Evolutionary conservation across 2,113 vertebrate species (phyloP).

Genomic region (Tinamus guttatus): DNA sequence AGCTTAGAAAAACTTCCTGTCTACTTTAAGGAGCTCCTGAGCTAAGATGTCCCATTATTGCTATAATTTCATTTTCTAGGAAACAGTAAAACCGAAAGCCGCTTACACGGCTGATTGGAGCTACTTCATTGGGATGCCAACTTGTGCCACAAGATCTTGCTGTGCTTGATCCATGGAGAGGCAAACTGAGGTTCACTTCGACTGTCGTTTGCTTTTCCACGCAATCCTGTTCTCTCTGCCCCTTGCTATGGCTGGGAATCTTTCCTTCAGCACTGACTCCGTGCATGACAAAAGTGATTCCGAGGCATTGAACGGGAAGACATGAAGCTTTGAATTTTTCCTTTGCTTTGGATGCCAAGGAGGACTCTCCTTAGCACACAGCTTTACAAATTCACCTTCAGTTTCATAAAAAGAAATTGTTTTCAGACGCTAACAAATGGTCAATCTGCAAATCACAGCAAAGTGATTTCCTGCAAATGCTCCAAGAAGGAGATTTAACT

Average conservation of each 20-base stretch:
- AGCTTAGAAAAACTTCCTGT: background rate
- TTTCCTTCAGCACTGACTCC: background rate
- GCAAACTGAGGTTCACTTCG: background rate
- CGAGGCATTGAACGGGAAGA: background rate
- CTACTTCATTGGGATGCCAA: background rate
- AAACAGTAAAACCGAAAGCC: constrained; percentile 24
- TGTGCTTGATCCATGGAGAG: background rate
- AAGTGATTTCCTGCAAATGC: background rate
- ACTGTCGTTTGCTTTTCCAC: background rate
- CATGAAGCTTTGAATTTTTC: background rate
- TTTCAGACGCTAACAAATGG: background rate
- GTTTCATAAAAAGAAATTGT: background rate
- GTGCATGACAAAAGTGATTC: background rate
- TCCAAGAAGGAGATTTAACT: constrained; percentile 25
- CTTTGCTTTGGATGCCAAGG: background rate
- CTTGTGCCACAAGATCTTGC: background rate
- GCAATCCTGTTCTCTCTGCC: background rate
- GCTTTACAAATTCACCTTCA: background rate
- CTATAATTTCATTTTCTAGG: constrained; percentile 8
- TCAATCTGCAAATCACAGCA: background rate
- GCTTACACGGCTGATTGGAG: constrained; percentile 28
- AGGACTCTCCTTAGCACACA: accelerated
- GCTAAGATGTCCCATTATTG: background rate
- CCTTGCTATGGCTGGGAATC: background rate
- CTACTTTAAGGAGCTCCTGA: background rate